Conservation (phyloP, 2,888 invertebrate species). For the Synergus gifuensis region DNA sequence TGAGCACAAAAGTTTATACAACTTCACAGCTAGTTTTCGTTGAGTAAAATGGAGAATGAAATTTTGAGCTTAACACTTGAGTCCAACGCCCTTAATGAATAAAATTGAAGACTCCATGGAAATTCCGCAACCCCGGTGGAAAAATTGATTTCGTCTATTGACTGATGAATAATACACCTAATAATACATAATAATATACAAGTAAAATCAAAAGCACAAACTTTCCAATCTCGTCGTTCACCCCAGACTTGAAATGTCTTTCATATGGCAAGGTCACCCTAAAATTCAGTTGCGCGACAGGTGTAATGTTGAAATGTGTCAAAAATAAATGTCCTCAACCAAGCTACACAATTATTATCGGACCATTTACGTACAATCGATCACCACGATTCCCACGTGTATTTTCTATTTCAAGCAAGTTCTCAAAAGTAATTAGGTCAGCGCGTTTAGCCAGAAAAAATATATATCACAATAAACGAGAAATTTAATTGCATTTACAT, state of each 20-base stretch:
- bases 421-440: slow-evolving; percentile 52
- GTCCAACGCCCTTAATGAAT: too few relatives aligned
- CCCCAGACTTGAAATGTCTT: not conserved
- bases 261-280: not conserved
- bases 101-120: too few relatives aligned
- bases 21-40: too few relatives aligned
- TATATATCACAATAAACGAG: not conserved
- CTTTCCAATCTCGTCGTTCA: not conserved
- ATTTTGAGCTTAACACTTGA: too few relatives aligned
- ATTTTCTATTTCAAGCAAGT: slow-evolving; percentile 52
- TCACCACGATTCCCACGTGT: slow-evolving; percentile 36
- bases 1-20: too few relatives aligned
- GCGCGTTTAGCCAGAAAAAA: slow-evolving; percentile 30
- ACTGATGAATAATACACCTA: too few relatives aligned
- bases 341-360: slow-evolving; percentile 49
- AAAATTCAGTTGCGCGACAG: slow-evolving; percentile 34
- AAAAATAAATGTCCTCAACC: slow-evolving; percentile 47
- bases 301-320: slow-evolving; percentile 37
- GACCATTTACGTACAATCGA: slow-evolving; percentile 44
- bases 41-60: too few relatives aligned
- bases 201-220: not conserved
- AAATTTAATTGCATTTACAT: not conserved
- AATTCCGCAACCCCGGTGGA: too few relatives aligned
- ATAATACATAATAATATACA: too few relatives aligned
- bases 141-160: too few relatives aligned